Evolutionary conservation across 2,113 vertebrate genomes (phyloP).

Genomic region (Salvelinus namaycush): DNA sequence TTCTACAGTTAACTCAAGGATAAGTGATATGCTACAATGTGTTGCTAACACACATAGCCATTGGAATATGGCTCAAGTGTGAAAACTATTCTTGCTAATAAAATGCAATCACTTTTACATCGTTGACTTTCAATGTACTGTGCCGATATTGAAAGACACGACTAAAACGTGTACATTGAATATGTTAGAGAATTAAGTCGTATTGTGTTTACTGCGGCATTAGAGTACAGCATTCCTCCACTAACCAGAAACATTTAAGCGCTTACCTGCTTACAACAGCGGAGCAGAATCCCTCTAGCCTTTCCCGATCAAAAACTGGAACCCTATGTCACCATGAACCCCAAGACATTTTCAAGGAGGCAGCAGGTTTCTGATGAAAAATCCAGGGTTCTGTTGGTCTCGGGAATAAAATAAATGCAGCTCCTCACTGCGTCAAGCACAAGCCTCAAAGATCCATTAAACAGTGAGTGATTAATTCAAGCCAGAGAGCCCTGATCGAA

Average conservation of each 20-base stretch:
- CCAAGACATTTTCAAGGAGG: constrained; percentile 52
- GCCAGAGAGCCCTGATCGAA: constrained; percentile 57
- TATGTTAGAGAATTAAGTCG: not conserved
- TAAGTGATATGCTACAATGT: constrained; percentile 18
- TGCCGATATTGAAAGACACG: not conserved
- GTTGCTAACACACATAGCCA: constrained; percentile 6
- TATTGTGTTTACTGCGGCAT: not conserved
- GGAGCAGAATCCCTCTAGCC: constrained; percentile 44
- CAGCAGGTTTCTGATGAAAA: constrained; percentile 56
- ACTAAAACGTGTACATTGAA: not conserved
- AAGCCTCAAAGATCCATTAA: constrained; percentile 72
- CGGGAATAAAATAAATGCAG: constrained; percentile 74
- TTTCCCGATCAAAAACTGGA: constrained; percentile 56
- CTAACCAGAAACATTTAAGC: constrained; percentile 22
- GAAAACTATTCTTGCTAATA: not conserved
- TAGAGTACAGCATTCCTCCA: constrained; percentile 17
- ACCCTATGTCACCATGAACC: constrained; percentile 64
- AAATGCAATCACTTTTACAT: not conserved
- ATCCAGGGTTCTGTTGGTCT: constrained; percentile 70
- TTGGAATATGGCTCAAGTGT: not conserved
- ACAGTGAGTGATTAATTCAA: constrained; percentile 71
- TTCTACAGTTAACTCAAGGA: not conserved
- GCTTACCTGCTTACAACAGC: constrained; percentile 71
- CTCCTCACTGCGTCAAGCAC: constrained; percentile 83
- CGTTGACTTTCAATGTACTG: not conserved